Evolutionary conservation across 1,140 invertebrate genomes (phyloP).

Genomic region (Sweltsa coloradensis): DNA sequence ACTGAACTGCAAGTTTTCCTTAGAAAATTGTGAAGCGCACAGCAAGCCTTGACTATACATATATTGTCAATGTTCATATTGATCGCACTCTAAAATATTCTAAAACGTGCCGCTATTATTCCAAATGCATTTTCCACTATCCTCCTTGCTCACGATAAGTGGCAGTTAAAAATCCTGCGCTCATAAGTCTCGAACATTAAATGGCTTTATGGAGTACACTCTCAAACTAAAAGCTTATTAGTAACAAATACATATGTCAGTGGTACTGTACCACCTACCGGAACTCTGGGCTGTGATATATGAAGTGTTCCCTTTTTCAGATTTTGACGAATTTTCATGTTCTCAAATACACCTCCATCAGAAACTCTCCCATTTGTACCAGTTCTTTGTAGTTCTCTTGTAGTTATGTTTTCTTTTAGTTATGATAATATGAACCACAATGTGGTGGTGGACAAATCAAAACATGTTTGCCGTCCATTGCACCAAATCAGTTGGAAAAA

Average conservation of each 20-base stretch:
- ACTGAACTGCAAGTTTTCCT: too few relatives aligned
- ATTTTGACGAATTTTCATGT: not conserved
- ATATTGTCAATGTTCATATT: too few relatives aligned
- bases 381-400: slow-evolving; percentile 25
- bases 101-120: too few relatives aligned
- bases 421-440: slow-evolving; percentile 24
- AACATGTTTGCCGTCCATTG: slow-evolving; percentile 32
- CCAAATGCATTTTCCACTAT: too few relatives aligned
- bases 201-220: slow-evolving; percentile 18
- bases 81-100: too few relatives aligned
- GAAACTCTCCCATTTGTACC: slow-evolving; percentile 14
- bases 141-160: too few relatives aligned
- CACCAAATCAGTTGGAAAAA: slow-evolving; percentile 26
- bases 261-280: not conserved
- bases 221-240: slow-evolving; percentile 19
- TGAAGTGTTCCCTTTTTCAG: not conserved
- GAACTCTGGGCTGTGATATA: not conserved
- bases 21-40: too few relatives aligned
- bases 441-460: slow-evolving; percentile 20
- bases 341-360: not conserved
- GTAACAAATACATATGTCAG: slow-evolving; percentile 20
- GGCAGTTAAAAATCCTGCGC: too few relatives aligned
- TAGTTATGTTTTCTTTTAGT: slow-evolving; percentile 27
- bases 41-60: too few relatives aligned
- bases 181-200: too few relatives aligned